These are phyloP conservation scores for Timema cristinae DNA, from an alignment of 2,888 invertebrate genomes.

Conservation along the genomic window DNA sequence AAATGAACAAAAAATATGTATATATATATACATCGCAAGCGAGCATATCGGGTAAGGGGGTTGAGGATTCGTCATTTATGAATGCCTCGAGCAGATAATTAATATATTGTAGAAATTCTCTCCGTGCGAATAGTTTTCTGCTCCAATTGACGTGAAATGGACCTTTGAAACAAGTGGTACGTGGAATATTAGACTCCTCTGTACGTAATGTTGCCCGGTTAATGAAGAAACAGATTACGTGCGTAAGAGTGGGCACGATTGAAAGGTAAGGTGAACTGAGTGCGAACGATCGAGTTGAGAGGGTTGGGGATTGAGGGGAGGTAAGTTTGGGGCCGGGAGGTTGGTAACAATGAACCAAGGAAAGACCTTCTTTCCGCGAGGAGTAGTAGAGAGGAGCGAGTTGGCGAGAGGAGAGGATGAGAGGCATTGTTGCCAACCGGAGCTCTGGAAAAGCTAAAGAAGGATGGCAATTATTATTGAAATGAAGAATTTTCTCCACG, in stretches of 20 bases:
- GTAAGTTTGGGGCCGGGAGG: background rate
- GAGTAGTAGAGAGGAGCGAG: too few relatives aligned
- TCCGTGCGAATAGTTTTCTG: constrained; percentile 15
- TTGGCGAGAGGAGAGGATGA: background rate
- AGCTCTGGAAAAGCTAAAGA: constrained; percentile 17
- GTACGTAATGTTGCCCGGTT: background rate
- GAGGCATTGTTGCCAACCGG: constrained; percentile 18
- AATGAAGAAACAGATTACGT: constrained; percentile 21
- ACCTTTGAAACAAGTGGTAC: constrained; percentile 12
- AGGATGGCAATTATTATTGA: constrained; percentile 20
- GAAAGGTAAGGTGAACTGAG: constrained; percentile 10
- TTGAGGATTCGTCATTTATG: too few relatives aligned
- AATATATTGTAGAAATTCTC: constrained; percentile 3
- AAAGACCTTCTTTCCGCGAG: too few relatives aligned
- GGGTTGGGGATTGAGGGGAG: background rate
- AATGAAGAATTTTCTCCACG: constrained; percentile 21
- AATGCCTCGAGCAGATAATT: constrained; percentile 9
- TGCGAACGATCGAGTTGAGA: background rate
- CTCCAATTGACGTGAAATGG: constrained; percentile 1
- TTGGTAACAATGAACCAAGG: background rate
- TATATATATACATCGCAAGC: too few relatives aligned
- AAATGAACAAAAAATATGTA: too few relatives aligned
- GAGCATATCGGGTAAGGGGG: too few relatives aligned
- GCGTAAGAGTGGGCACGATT: constrained; percentile 16
- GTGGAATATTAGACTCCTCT: background rate